Evolutionary conservation across 2,888 invertebrate genomes (phyloP).

Genomic region (Philonicus albiceps): DNA sequence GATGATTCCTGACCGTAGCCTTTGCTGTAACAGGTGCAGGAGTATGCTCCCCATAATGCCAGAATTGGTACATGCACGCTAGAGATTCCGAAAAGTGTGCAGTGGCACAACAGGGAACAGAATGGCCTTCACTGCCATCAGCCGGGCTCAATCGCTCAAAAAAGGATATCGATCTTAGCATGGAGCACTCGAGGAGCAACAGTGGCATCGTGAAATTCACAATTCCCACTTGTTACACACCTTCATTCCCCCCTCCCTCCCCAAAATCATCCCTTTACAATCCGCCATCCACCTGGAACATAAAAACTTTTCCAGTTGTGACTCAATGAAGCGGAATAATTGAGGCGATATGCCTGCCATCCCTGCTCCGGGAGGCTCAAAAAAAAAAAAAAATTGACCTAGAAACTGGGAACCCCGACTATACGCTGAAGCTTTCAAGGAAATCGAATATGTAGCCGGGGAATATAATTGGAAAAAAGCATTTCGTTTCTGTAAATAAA

Average conservation of each 20-base stretch:
- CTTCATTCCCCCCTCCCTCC: background rate
- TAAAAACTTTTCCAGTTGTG: constrained; percentile 10
- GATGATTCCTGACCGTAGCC: background rate
- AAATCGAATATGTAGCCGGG: background rate
- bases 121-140: constrained; percentile 22
- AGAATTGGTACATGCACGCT: background rate
- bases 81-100: background rate
- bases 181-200: background rate
- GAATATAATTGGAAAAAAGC: background rate
- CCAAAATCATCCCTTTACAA: background rate
- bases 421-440: background rate
- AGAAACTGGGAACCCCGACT: background rate
- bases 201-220: background rate
- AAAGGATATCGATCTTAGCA: constrained; percentile 29
- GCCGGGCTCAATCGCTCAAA: background rate
- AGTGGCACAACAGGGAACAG: constrained; percentile 8
- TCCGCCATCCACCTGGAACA: background rate
- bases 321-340: constrained; percentile 30
- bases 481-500: background rate
- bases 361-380: background rate
- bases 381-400: background rate
- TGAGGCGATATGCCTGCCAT: background rate
- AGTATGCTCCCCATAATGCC: background rate
- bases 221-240: constrained; percentile 33
- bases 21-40: background rate